Percentiles rank a stretch among this genome's conserved stretches.
These are phyloP conservation scores for Lycophotia porphyrea DNA, from an alignment of 2,888 invertebrate genomes.

Conservation along the genomic window DNA sequence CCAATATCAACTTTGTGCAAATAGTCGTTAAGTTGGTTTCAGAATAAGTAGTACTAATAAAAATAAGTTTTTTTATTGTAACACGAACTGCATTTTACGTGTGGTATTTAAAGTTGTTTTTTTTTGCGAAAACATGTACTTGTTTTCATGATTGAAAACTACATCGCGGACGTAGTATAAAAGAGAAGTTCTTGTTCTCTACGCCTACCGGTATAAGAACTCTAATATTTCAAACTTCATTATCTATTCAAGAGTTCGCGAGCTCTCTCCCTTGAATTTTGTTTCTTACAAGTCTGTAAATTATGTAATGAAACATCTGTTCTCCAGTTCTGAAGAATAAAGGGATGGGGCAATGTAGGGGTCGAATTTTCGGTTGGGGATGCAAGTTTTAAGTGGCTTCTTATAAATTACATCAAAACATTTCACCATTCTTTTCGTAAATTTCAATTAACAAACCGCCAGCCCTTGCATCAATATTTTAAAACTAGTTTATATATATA, in stretches of 20 bases:
- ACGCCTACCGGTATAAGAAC: constrained; percentile 45
- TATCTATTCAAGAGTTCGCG: constrained; percentile 49
- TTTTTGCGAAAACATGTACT: neutral
- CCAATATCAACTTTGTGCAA: neutral
- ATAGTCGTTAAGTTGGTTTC: neutral
- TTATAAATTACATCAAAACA: constrained; percentile 2
- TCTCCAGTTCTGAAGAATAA: constrained; percentile 24
- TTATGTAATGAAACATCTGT: constrained; percentile 52
- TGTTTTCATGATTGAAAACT: neutral
- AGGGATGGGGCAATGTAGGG: neutral
- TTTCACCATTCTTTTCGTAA: neutral
- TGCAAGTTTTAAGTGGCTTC: neutral
- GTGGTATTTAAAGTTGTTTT: neutral
- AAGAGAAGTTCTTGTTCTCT: constrained; percentile 1
- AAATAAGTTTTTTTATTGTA: neutral
- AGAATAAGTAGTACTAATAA: neutral
- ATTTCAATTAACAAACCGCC: constrained; percentile 2
- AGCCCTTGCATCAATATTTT: constrained; percentile 10
- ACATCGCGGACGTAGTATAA: neutral
- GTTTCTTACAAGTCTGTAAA: constrained; percentile 38
- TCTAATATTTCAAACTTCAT: constrained; percentile 54
- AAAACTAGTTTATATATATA: constrained; percentile 8
- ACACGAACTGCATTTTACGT: neutral
- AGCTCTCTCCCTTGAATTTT: constrained; percentile 25
- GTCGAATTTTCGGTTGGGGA: neutral